Base-by-base conservation (phyloP, 2,888 invertebrate species). In the Oxyteleia sp. region DNA sequence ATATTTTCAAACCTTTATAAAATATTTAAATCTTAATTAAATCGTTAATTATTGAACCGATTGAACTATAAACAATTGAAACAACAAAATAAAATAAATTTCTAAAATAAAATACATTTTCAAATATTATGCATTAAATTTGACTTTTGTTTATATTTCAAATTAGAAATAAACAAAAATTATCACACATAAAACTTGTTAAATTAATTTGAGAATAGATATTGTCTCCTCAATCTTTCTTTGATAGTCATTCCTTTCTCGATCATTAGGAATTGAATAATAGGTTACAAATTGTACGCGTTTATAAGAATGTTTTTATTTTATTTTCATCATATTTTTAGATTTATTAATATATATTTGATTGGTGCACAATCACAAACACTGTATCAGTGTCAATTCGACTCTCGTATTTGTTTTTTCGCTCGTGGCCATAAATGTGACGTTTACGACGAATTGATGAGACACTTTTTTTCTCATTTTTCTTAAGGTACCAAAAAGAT, bases 321-420 rank as follows among this genome's bases (percentile, higher is more conserved):
- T 16, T 59, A 10, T 26, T 59, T 43, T 13, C n/a, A 5, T n/a
- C 45, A 3, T 23, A 45, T 29, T 29, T 8, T 18, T 29, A 61
- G 45, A 38, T 43, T 35, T 23, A 23, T 61, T 43, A 63, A 47
- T 47, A 47, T 63, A 63, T 61, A 61, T 20, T 23, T 16, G 32
- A 59, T 32, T 29, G 18, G 45, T 45, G 16, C 4, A 45, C 13
- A 13, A 16, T 47, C 16, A 26, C 35, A 32, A 47, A 49, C 63
- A 64, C 63, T 64, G 63, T 13, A 64, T 64, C 35, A 64, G 49
- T 64, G 63, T 64, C 35, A 35, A 35, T 64, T 49, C 32, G n/a
- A 23, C 23, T 23, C 11, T 29, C 16, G 18, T 20, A 47, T n/a
- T 32, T 16, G 8, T 7, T 63, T 63, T 45, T 18, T 18, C 8